Conservation (phyloP, 1,140 invertebrate species). For the Cataglyphis hispanica region DNA sequence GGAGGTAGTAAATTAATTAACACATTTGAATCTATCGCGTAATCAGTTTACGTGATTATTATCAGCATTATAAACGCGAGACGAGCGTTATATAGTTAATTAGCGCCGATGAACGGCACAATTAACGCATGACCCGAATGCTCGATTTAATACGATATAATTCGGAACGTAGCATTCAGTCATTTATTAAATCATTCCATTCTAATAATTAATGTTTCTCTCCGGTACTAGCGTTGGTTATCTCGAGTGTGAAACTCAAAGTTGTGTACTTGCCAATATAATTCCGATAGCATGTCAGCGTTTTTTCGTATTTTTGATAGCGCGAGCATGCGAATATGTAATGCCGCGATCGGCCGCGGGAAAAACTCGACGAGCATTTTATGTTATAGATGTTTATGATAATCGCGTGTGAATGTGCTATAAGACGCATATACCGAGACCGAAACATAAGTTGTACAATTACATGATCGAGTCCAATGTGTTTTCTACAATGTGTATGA, state of each 20-base stretch:
- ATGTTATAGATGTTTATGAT: slow-evolving; percentile 50
- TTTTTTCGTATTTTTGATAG: slow-evolving; percentile 60
- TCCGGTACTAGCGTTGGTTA: slow-evolving; percentile 76
- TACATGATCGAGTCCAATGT: slow-evolving; percentile 2
- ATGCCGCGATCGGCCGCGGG: background rate
- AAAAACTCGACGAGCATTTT: slow-evolving; percentile 13
- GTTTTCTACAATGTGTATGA: slow-evolving; percentile 47
- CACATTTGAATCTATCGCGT: background rate
- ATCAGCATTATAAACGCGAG: background rate
- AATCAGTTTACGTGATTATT: background rate
- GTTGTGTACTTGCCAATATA: slow-evolving; percentile 72
- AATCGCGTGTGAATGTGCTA: slow-evolving; percentile 40
- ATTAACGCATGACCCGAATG: slow-evolving; percentile 32
- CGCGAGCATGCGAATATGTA: slow-evolving; percentile 52
- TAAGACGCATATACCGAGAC: slow-evolving; percentile 18
- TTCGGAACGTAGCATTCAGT: background rate
- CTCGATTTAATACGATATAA: background rate
- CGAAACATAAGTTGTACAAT: slow-evolving; percentile 19
- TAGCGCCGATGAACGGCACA: slow-evolving; percentile 62
- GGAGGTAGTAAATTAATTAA: slow-evolving; percentile 63
- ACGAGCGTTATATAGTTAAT: slow-evolving; percentile 16
- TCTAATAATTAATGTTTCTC: slow-evolving; percentile 47
- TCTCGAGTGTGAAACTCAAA: slow-evolving; percentile 59
- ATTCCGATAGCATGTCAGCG: slow-evolving; percentile 64
- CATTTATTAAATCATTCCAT: slow-evolving; percentile 1